Evolutionary conservation across 2,797 vertebrate genomes (phyloP).

Genomic region (Anniella stebbinsi): DNA sequence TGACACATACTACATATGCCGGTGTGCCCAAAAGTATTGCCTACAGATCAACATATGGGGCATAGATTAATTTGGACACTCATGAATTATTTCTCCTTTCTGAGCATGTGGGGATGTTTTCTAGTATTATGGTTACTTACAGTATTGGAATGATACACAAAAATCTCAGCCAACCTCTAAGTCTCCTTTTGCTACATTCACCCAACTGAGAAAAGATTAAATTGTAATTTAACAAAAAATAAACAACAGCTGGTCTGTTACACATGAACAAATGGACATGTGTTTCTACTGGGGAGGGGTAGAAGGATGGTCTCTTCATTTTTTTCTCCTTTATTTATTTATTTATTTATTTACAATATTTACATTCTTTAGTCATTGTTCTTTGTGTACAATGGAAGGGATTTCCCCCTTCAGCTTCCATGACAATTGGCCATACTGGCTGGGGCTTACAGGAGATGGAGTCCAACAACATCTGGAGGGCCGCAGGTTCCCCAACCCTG

Average conservation of each 20-base stretch:
- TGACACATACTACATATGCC: slow-evolving; percentile 58
- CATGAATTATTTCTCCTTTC: slow-evolving; percentile 45
- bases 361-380: no score
- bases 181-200: slow-evolving; percentile 19
- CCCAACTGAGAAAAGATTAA: slow-evolving; percentile 33
- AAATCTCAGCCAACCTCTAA: slow-evolving; percentile 58
- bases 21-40: slow-evolving; percentile 64
- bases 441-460: no score
- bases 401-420: neutral
- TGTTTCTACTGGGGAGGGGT: slow-evolving; percentile 46
- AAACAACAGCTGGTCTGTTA: slow-evolving; percentile 48
- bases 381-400: no score
- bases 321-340: neutral
- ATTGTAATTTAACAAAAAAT: slow-evolving; percentile 63
- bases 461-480: no score
- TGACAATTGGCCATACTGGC: no score
- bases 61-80: slow-evolving; percentile 63
- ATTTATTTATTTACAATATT: no score
- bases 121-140: slow-evolving; percentile 61
- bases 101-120: slow-evolving; percentile 72
- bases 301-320: slow-evolving; percentile 31
- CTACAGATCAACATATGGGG: slow-evolving; percentile 67
- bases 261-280: slow-evolving; percentile 49
- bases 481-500: no score
- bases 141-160: slow-evolving; percentile 61